A percentile compares a stretch with the other conserved stretches of the same genome.
Evolutionary conservation across 2,113 vertebrate species (phyloP).

Genomic region (Ailuropoda melanoleuca): DNA sequence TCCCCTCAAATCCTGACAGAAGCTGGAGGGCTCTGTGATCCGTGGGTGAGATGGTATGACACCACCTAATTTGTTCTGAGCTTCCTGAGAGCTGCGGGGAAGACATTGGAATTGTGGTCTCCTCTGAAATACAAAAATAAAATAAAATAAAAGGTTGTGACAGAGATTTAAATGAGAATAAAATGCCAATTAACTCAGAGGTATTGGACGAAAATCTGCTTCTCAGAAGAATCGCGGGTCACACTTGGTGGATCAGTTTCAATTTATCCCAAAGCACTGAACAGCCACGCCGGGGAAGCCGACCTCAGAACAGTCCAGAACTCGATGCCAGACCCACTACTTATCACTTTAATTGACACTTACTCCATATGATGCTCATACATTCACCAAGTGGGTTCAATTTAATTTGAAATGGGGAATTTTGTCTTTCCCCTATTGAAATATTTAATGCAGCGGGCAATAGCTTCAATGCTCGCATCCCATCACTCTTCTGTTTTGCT

Average conservation of each 20-base stretch:
- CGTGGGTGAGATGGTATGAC: neutral
- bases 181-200: conserved; percentile 68
- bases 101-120: neutral
- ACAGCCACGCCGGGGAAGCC: neutral
- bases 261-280: conserved; percentile 53
- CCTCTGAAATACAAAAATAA: conserved; percentile 60
- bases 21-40: neutral
- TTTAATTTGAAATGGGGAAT: conserved; percentile 70
- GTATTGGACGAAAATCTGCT: conserved; percentile 19
- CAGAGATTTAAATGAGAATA: conserved; percentile 69
- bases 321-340: conserved; percentile 27
- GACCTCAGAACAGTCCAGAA: conserved; percentile 40
- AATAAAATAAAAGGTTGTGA: conserved; percentile 66
- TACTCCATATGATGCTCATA: conserved; percentile 59
- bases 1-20: neutral
- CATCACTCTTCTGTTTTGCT: neutral
- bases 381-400: conserved; percentile 67
- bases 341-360: conserved; percentile 65
- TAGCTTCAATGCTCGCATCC: neutral
- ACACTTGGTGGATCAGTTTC: conserved; percentile 41
- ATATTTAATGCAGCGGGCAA: conserved; percentile 47
- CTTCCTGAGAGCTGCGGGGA: conserved; percentile 26
- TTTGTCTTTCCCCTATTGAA: conserved; percentile 59
- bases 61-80: conserved; percentile 53
- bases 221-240: conserved; percentile 35